phyloP scores from a whole-genome alignment of 1,140 invertebrate genomes.

The Neotoxoptera formosana region DNA sequence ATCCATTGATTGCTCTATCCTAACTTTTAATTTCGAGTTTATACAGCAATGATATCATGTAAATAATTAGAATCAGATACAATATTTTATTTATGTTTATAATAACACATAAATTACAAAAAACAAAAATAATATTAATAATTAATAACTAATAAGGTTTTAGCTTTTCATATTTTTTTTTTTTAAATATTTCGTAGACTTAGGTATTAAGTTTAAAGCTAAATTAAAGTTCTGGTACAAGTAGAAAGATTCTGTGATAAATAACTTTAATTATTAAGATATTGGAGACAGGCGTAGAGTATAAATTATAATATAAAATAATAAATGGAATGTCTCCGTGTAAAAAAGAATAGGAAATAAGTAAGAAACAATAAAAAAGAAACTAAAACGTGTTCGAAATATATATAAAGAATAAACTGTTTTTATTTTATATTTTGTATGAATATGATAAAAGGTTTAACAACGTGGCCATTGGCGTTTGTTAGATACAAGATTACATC shows the following conservation, averaged over 20 bases:
- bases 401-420: not conserved
- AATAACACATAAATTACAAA: not conserved
- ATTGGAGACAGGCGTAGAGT: conserved; percentile 4
- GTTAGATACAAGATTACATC: not conserved
- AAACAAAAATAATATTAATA: not conserved
- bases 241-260: not conserved
- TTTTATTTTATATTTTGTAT: not conserved
- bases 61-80: not conserved
- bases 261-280: conserved; percentile 42
- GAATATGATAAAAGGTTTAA: not conserved
- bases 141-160: not conserved
- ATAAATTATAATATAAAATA: conserved; percentile 40
- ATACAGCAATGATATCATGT: not conserved
- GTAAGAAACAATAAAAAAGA: not conserved
- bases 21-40: not conserved
- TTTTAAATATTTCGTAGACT: not conserved
- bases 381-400: not conserved
- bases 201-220: not conserved
- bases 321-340: conserved; percentile 23
- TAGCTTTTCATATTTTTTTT: not conserved
- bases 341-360: not conserved
- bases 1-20: not conserved
- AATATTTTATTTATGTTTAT: not conserved
- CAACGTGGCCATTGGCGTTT: not conserved
- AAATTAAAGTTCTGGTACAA: not conserved